Conservation (phyloP, 2,888 invertebrate genomes). For the Nephrotoma appendiculata region DNA sequence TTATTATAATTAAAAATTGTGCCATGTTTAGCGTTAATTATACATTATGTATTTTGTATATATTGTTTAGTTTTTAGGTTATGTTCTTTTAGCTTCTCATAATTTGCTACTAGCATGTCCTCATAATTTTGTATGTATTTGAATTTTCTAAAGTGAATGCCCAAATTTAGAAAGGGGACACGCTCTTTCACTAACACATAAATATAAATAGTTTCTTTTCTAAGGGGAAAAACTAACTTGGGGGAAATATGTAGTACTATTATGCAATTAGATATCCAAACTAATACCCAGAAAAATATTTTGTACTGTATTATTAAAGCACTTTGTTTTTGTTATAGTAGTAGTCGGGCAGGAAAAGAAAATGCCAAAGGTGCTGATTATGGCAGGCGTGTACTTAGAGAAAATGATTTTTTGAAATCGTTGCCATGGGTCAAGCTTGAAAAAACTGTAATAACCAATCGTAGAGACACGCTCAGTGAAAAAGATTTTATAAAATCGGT, state of each 20-base stretch:
- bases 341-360: background rate
- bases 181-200: background rate
- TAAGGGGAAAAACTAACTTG: background rate
- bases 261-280: background rate
- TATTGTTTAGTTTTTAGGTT: background rate
- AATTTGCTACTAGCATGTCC: background rate
- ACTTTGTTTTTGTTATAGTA: background rate
- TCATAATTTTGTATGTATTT: too few species aligned
- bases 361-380: background rate
- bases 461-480: background rate
- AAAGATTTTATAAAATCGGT: background rate
- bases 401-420: background rate
- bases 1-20: background rate
- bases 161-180: background rate
- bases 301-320: background rate
- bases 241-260: background rate
- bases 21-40: background rate
- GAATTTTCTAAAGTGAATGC: too few species aligned
- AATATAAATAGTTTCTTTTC: background rate
- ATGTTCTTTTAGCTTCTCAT: background rate
- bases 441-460: background rate
- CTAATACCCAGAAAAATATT: background rate
- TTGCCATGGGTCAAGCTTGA: background rate
- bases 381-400: background rate
- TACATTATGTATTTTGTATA: background rate